Evolutionary conservation across 1,140 invertebrate genomes (phyloP), one percentile per base, ranked within the genome.

Genomic region (Oreohelix idahoensis): DNA sequence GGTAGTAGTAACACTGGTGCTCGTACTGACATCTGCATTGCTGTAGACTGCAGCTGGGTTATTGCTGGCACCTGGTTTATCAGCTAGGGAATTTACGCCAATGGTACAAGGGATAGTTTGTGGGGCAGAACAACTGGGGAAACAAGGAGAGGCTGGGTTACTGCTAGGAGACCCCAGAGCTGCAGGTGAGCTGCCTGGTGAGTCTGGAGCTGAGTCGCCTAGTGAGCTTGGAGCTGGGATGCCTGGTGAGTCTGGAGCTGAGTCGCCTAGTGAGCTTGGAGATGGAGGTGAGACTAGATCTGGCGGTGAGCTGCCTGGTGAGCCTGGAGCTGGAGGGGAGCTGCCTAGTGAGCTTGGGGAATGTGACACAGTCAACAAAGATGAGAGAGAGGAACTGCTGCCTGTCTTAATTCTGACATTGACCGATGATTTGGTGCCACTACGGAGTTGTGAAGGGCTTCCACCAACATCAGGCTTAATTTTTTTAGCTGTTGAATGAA

Each of bases 401-500:
- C 89, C 89, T 8, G 91, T 77, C 63, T 88, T 89, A 71, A 92
- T 90, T 85, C 88, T 92, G 85, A 92, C 92, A 73, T 88, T 92
- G 58, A 89, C 87, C 66, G 86, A 79, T 35, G 88, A 82, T 83
- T 89, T 81, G 88, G 83, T 90, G 89, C 69, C 69, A 73, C 32
- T 51, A 58, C 88, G 76, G 36, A 91, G 83, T 70, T 88, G 81
- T 49, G 90, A 87, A 51, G 91, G 87, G 53, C 87, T 86, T 35
- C 90, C 89, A 80, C 86, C 82, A 36, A 88, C 66, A 29, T 89
- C 87, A 38, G 83, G 84, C 73, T 88, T 86, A 39, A 49, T 81
- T 35, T 92, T 90, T 87, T 91, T 92, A 29, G 85, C 91, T 91
- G 81, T n/a, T 85, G 35, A 84, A 81, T 80, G 38, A 49, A 82